Base-by-base conservation (phyloP, 2,113 vertebrate species). In the Tachycineta bicolor region DNA sequence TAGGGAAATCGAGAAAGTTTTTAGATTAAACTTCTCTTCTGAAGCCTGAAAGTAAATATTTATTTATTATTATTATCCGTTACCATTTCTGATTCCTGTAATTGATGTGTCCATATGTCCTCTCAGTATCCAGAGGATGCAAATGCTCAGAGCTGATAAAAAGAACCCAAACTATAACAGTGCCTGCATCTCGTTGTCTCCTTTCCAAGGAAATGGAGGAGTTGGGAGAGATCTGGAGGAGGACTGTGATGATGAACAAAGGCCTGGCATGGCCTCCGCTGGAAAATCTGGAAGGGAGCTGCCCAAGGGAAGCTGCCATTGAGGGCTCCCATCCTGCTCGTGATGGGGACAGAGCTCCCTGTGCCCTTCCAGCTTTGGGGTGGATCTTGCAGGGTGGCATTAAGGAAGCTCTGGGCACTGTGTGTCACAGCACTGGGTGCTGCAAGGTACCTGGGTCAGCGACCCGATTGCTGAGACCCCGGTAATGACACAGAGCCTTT, bases 401-500 rank as follows among this genome's bases (percentile, higher is more conserved):
- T 8, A 4, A 31, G 75, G 52, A 29, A 39, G 28, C 53, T 85
- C 37, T 41, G 56, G 3, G 6, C 1, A 0, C 5, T n/a, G 17
- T 41, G 44, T 65, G 6, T 28, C 6, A 2, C 52, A 59, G 81
- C 60, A 53, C 53, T 56, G 65, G 7, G 16, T 47, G 26, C 76
- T 60, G 64, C 31, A 6, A 25, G 49, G 20, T 58, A 2, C 55
- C 59, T 29, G 84, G 14, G 6, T 68, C 63, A 29, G 23, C 2
- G 49, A 47, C 5, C 26, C 28, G 26, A 18, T 6, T 58, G 14
- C 11, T 1, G 3, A 34, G 55, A 3, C 28, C 0, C 29, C 4
- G 0, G 17, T 43, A 34, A 4, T 60, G 29, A 26, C 23, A 6
- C 6, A 21, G 37, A 25, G 5, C 44, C 23, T 68, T 11, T 83